Percentiles rank a stretch among this genome's conserved stretches.
phyloP scores from a whole-genome alignment of 2,113 vertebrate genomes.

The Elachura formosa region DNA sequence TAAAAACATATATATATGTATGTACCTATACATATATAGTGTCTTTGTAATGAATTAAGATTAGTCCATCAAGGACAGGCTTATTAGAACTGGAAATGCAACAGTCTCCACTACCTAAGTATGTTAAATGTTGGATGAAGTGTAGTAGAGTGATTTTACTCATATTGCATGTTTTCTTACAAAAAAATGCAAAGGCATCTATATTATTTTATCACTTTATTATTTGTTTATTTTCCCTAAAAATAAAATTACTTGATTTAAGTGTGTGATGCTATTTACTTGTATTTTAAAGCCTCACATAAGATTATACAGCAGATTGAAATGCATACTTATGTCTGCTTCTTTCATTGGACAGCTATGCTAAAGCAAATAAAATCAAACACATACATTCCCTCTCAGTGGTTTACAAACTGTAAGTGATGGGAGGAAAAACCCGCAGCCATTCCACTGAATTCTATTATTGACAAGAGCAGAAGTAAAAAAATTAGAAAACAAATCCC shows the following conservation, averaged over 20 bases:
- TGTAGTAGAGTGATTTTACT: not conserved
- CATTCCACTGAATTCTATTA: slow-evolving; percentile 64
- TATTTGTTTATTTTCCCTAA: slow-evolving; percentile 59
- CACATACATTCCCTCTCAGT: slow-evolving; percentile 50
- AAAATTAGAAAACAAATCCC: slow-evolving; percentile 79
- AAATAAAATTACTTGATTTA: slow-evolving; percentile 69
- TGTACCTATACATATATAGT: not conserved
- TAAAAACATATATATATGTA: no score
- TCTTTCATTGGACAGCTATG: slow-evolving; percentile 60
- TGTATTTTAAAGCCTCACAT: slow-evolving; percentile 64
- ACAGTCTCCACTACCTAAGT: not conserved
- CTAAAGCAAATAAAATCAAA: slow-evolving; percentile 75
- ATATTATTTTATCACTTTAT: slow-evolving; percentile 57
- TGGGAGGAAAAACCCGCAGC: slow-evolving; percentile 58
- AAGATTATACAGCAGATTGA: slow-evolving; percentile 51
- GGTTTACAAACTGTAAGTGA: slow-evolving; percentile 66
- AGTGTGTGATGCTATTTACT: slow-evolving; percentile 57
- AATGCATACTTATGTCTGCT: slow-evolving; percentile 69
- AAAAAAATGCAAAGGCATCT: not conserved
- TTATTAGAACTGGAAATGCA: slow-evolving; percentile 7
- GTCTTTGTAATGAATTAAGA: slow-evolving; percentile 16
- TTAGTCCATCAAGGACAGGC: slow-evolving; percentile 28
- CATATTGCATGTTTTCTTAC: not conserved
- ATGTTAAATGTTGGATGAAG: not conserved
- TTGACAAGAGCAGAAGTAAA: slow-evolving; percentile 74